Percentiles rank a stretch among this genome's conserved stretches.
Evolutionary conservation across 1,140 invertebrate genomes (phyloP).

Genomic region (silkworm (Bombyx mori)): DNA sequence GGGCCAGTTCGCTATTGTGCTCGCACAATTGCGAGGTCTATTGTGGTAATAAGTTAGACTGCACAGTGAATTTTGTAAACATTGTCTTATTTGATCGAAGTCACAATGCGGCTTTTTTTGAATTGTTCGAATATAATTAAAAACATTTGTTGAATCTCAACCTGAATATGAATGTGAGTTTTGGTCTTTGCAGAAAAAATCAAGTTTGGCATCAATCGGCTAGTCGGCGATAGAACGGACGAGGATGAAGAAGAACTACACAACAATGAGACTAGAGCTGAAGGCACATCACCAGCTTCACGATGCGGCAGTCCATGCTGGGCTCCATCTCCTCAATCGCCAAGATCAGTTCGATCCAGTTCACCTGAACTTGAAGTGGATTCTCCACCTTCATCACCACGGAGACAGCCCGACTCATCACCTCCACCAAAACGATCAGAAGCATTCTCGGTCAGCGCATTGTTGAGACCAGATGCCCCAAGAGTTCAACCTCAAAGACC

Average conservation of each 20-base stretch:
- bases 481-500: conserved; percentile 71
- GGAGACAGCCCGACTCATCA: conserved; percentile 66
- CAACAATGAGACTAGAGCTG: conserved; percentile 60
- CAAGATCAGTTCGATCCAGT: conserved; percentile 72
- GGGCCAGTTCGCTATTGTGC: too few species aligned
- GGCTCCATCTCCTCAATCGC: conserved; percentile 65
- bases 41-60: too few species aligned
- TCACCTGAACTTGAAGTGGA: conserved; percentile 81
- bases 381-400: conserved; percentile 74
- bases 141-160: too few species aligned
- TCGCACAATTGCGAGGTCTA: too few species aligned
- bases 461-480: conserved; percentile 82
- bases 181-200: conserved; percentile 75
- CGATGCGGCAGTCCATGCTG: conserved; percentile 64
- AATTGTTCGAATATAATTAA: too few species aligned
- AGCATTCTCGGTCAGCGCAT: conserved; percentile 83
- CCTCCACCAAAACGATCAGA: conserved; percentile 79
- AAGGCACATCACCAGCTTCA: conserved; percentile 54
- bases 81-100: too few species aligned
- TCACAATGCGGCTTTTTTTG: too few species aligned
- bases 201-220: conserved; percentile 80
- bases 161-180: conserved; percentile 11
- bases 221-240: conserved; percentile 75
- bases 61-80: too few species aligned
- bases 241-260: conserved; percentile 68